phyloP scores from a whole-genome alignment of 2,113 vertebrate genomes.

The Oenanthe melanoleuca region DNA sequence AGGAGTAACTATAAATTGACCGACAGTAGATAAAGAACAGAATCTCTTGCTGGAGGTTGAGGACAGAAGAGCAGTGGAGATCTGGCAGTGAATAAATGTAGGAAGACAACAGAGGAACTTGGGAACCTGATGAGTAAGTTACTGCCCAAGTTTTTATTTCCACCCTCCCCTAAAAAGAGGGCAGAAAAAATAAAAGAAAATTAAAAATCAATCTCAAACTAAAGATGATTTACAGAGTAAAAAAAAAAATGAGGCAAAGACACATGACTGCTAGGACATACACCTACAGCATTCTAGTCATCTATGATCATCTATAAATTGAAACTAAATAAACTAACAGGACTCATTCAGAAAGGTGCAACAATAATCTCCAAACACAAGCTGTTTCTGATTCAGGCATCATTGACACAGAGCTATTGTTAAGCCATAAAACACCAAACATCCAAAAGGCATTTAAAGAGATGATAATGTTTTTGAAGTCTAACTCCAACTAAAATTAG shows the following conservation, averaged over 20 bases:
- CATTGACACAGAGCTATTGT: neutral
- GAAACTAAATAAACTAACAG: neutral
- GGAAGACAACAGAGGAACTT: neutral
- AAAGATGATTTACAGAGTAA: neutral
- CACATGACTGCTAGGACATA: neutral
- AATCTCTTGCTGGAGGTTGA: neutral
- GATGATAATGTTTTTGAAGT: neutral
- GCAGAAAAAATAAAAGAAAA: neutral
- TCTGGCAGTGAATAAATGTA: neutral
- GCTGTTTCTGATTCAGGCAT: neutral
- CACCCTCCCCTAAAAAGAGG: neutral
- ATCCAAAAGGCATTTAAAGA: neutral
- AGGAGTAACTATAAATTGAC: neutral
- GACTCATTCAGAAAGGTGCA: neutral
- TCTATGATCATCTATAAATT: neutral
- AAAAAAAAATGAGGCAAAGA: neutral
- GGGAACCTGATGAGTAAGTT: neutral
- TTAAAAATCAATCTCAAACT: neutral
- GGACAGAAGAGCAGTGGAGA: neutral
- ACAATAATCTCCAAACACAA: neutral
- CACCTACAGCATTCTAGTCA: neutral
- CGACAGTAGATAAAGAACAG: neutral
- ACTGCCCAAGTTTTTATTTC: neutral
- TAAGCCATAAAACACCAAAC: neutral
- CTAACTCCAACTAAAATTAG: neutral